Evolutionary conservation across 2,888 invertebrate genomes (phyloP), one percentile per base, ranked within the genome.

Genomic region (Chesias legatella): DNA sequence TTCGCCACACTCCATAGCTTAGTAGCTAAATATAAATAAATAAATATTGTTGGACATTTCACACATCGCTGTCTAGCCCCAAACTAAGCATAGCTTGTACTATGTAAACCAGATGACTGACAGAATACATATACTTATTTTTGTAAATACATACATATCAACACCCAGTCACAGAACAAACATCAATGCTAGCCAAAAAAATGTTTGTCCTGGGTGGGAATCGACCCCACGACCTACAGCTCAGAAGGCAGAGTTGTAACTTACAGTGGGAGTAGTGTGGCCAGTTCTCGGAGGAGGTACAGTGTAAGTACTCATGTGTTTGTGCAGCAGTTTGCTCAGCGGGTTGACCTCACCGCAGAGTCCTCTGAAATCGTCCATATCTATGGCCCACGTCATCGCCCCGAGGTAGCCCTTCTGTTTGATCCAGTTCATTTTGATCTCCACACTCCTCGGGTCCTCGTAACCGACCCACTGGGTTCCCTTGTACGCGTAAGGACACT

Each of bases 391-490:
- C 9, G 92, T 94, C 97, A 97, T 97, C 0, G 95, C 96, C 0
- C 97, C 97, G 0, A 93, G 93, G 54, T 85, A 85, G 0, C 95
- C 95, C 70, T 93, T 94, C 39, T 90, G 64, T 67, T 94, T 95
- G 55, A 97, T 94, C 88, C 91, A 97, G 68, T 96, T 93, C 95
- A 96, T 95, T 86, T 97, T 97, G 57, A 95, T 94, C 72, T 94
- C 93, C 0, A 97, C 90, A 56, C 95, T 96, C 60, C 90, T 90
- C 0, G 91, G 90, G 67, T 96, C 92, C 71, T 96, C 97, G 66
- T 96, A 97, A 2, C 97, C 97, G 8, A 97, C 94, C 97, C 97
- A 97, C 66, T 95, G 95, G 0, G 93, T 95, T 31, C 94, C 95
- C 74, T 94, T 94, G 80, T 94, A 95, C 0, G 95, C 93, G 68